These are phyloP conservation scores for Drosophila chauvacae DNA, from an alignment of 1,140 invertebrate genomes.

Conservation along the genomic window DNA sequence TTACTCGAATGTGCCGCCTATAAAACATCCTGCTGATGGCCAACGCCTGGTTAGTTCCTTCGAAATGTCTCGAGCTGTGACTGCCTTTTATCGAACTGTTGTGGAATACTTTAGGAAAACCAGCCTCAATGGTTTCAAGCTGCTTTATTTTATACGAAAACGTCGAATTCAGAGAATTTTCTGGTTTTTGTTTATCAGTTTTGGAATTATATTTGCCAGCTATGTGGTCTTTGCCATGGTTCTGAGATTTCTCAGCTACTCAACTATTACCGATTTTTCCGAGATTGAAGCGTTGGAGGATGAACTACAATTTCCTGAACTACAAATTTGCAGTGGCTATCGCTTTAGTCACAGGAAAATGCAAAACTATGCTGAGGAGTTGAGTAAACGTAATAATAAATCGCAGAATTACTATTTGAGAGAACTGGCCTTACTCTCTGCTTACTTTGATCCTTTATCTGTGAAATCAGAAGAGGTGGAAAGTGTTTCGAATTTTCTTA, in stretches of 20 bases:
- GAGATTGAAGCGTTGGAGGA: not conserved
- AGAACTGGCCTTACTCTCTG: conserved; percentile 24
- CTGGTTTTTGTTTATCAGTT: conserved; percentile 62
- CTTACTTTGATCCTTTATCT: conserved; percentile 24
- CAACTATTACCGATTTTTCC: conserved; percentile 50
- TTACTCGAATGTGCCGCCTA: conserved; percentile 8
- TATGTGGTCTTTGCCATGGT: conserved; percentile 46
- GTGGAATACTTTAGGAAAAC: conserved; percentile 72
- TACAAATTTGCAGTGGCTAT: conserved; percentile 53
- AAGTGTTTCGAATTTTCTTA: conserved; percentile 16
- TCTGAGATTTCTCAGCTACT: conserved; percentile 45
- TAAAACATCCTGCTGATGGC: conserved; percentile 8
- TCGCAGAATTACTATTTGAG: conserved; percentile 24
- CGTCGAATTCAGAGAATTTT: conserved; percentile 59
- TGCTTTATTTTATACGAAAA: conserved; percentile 62
- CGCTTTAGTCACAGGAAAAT: conserved; percentile 47
- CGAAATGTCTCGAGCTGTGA: conserved; percentile 51
- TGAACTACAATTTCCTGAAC: conserved; percentile 14
- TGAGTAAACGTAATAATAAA: conserved; percentile 9
- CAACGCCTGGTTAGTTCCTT: conserved; percentile 3
- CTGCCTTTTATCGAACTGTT: conserved; percentile 40
- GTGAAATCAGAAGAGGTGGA: conserved; percentile 11
- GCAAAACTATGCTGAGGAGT: conserved; percentile 13
- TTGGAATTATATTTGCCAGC: conserved; percentile 46
- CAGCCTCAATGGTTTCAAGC: conserved; percentile 66